phyloP scores from a whole-genome alignment of 2,888 invertebrate genomes.

The Pantelozetes paolii region DNA sequence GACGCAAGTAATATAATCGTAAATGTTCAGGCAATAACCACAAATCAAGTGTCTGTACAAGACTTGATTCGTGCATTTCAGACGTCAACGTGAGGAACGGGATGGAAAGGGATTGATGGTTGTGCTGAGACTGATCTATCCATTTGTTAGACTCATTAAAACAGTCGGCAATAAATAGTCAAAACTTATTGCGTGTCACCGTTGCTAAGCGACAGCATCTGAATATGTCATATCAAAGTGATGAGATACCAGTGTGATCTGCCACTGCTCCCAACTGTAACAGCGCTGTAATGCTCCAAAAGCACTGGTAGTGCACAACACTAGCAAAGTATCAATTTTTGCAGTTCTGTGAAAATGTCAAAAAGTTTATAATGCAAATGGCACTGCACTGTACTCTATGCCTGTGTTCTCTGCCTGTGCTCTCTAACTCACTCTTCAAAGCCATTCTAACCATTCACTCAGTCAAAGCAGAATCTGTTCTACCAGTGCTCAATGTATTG shows the following conservation, averaged over 20 bases:
- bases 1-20: conserved; percentile 33
- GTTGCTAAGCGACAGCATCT: conserved; percentile 28
- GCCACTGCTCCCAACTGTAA: neutral
- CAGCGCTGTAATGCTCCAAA: neutral
- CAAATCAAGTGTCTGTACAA: conserved; percentile 31
- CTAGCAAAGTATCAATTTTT: conserved; percentile 25
- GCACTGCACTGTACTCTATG: neutral
- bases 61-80: conserved; percentile 35
- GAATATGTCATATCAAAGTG: conserved; percentile 38
- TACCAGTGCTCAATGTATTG: conserved; percentile 13
- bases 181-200: conserved; percentile 3
- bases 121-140: conserved; percentile 31
- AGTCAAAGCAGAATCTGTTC: neutral
- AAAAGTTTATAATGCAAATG: conserved; percentile 34
- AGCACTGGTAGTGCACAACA: neutral
- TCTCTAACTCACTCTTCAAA: neutral
- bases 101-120: conserved; percentile 23
- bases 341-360: conserved; percentile 17
- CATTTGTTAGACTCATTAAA: conserved; percentile 36
- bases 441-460: neutral
- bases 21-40: conserved; percentile 34
- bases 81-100: conserved; percentile 10
- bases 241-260: conserved; percentile 33
- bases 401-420: neutral
- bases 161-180: conserved; percentile 22